Evolutionary conservation across 2,888 invertebrate genomes (phyloP).

Genomic region (Mylabris sibirica): DNA sequence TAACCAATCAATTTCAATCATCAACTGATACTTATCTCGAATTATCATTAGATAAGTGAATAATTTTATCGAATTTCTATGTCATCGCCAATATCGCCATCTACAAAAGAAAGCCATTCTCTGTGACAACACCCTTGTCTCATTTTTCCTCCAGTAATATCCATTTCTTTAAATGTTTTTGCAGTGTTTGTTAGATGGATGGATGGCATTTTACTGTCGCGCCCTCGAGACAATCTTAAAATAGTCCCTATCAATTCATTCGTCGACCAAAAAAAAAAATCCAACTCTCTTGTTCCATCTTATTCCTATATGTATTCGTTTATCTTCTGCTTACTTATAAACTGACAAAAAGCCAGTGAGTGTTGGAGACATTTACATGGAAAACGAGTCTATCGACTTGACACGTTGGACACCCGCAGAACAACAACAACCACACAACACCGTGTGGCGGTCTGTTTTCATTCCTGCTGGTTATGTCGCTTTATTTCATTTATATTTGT

Average conservation of each 20-base stretch:
- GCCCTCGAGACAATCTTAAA: conserved; percentile 9
- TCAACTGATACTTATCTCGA: conserved; percentile 2
- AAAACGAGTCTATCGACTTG: conserved; percentile 28
- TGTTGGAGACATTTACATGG: conserved; percentile 31
- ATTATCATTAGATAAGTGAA: background rate
- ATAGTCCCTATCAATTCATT: conserved; percentile 19
- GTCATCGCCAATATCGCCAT: background rate
- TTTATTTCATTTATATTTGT: background rate
- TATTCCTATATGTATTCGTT: background rate
- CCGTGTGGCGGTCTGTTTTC: conserved; percentile 3
- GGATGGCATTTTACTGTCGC: conserved; percentile 11
- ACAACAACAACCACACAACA: conserved; percentile 22
- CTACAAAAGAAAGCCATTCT: background rate
- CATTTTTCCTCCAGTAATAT: background rate
- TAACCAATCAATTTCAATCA: conserved; percentile 6
- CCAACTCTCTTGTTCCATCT: background rate
- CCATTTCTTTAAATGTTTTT: conserved; percentile 12
- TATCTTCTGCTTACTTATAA: background rate
- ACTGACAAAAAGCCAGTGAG: conserved; percentile 23
- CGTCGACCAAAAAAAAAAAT: conserved; percentile 8
- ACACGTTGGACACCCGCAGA: conserved; percentile 37
- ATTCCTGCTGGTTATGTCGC: conserved; percentile 10
- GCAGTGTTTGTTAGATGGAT: conserved; percentile 7
- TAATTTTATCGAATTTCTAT: background rate
- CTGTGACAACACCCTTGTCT: background rate